Percentiles rank a stretch among this genome's conserved stretches.
These are phyloP conservation scores for Brachystomella parvula DNA, from an alignment of 1,140 invertebrate species.

Conservation along the genomic window DNA sequence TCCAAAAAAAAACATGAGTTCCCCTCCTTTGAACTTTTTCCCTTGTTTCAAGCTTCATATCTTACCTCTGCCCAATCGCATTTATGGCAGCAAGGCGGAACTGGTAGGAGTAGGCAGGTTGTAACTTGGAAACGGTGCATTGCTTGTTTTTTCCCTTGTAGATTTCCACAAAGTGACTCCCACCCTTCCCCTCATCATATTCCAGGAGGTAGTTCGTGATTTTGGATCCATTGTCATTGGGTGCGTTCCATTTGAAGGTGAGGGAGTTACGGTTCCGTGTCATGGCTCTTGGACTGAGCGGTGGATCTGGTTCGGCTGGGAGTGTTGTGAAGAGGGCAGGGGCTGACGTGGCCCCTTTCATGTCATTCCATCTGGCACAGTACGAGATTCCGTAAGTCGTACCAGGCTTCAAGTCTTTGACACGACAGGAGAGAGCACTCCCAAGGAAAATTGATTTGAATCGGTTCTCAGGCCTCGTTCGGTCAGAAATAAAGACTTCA, in stretches of 20 bases:
- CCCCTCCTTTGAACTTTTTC: background rate
- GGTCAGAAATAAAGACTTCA: conserved; percentile 67
- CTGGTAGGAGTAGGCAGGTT: conserved; percentile 64
- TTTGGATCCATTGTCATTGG: conserved; percentile 67
- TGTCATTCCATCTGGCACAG: conserved; percentile 45
- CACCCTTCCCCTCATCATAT: conserved; percentile 61
- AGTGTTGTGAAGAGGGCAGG: conserved; percentile 54
- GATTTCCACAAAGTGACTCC: conserved; percentile 58
- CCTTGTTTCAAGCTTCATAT: background rate
- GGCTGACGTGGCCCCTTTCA: conserved; percentile 48
- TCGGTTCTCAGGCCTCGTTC: conserved; percentile 57
- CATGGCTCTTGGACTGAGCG: conserved; percentile 51
- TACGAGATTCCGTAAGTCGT: conserved; percentile 70
- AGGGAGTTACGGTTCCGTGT: conserved; percentile 45
- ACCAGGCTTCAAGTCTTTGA: conserved; percentile 70
- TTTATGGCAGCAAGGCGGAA: conserved; percentile 72
- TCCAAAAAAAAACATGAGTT: conserved; percentile 12
- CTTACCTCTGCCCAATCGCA: conserved; percentile 59
- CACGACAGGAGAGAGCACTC: conserved; percentile 58
- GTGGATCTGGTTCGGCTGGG: conserved; percentile 57
- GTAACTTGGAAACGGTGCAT: conserved; percentile 60
- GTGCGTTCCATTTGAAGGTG: conserved; percentile 55
- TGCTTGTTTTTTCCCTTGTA: conserved; percentile 60
- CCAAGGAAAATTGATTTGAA: conserved; percentile 73
- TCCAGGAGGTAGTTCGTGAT: conserved; percentile 69